Evolutionary conservation across 2,888 invertebrate genomes (phyloP), one percentile per base, ranked within the genome.

Genomic region (Melipona beecheii): DNA sequence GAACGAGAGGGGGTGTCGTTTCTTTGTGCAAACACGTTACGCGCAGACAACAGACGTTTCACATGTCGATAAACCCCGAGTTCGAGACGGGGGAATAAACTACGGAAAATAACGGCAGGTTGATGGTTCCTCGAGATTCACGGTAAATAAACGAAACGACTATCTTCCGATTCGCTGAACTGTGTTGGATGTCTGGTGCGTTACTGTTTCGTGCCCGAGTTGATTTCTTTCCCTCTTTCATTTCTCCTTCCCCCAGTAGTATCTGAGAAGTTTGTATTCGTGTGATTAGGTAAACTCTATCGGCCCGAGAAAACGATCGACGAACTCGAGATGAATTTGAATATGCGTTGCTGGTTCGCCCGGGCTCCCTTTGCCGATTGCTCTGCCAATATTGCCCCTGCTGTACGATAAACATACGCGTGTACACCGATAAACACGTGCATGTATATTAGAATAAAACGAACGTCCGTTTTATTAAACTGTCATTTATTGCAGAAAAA

Each of bases 21-120:
- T 9, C n/a, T 24, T 68, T 24, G 19, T 11, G 49, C 56, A 24
- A 58, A 24, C 24, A 15, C 24, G 9, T 6, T 6, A 2, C 2
- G 24, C 60, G 13, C 2, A 24, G 24, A 24, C 36, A 2, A 17
- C 17, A 15, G 24, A 17, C 19, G 24, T 75, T 69, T 73, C 70
- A 50, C 68, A 50, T 71, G 70, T 19, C 69, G 86, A 87, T 87
- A 84, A 82, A 78, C 74, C 27, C 6, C 5, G 21, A 36, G 21
- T 4, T 64, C 5, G 21, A 36, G 11, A 36, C 11, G 5, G 21
- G 31, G 52, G 43, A 68, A 73, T 79, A 78, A 83, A 75, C 77
- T 65, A 66, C 60, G 81, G 81, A 83, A 86, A 84, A 86, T 87
- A 86, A 70, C 75, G 84, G 24, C 49, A 21, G 21, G 15, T 69